Base-by-base conservation (phyloP, 2,888 invertebrate species). In the Hirtodrosophila confusa region DNA sequence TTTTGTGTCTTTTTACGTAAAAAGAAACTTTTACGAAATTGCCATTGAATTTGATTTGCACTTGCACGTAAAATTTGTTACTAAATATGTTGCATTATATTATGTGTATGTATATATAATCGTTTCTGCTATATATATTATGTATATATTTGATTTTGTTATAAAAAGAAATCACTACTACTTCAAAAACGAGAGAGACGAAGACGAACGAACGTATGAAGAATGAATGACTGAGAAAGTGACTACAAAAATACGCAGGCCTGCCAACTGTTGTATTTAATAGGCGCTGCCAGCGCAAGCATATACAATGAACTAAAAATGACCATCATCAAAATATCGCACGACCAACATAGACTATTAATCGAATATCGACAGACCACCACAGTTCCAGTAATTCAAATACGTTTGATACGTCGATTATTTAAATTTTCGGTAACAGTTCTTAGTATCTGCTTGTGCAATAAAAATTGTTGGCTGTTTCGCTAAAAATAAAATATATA, bases 1-100 rank as follows among this genome's bases (percentile, higher is more conserved):
- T 75, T 58, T 36, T 61, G 41, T 63, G 60, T 77, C 55, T 66
- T 71, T 79, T 85, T 79, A 86, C 86, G 77, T 82, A 79, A 86
- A 80, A 82, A 70, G 56, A 69, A 70, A 74, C 58, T 74, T 72
- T 80, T 78, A 69, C 60, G 35, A 71, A 75, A 75, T 56, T 63
- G 66, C 56, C 55, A 62, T 61, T 74, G 62, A 69, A 67, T 60
- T 70, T 50, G 40, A 61, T 76, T 85, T 77, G 75, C 72, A 69
- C 65, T 82, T 69, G 73, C 49, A 69, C 60, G 27, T 53, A 48
- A 43, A 33, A 55, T 51, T 53, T 48, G 4, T 55, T 54, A 43
- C 33, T 68, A 56, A 45, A 55, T 53, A 37, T 51, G 61, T 71
- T 78, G 50, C 62, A 67, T 51, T 68, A 70, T 54, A 70, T 73